Evolutionary conservation across 2,888 invertebrate species (phyloP), one percentile per base, ranked within the genome.

Genomic region (Agonopterix alstromeriana): DNA sequence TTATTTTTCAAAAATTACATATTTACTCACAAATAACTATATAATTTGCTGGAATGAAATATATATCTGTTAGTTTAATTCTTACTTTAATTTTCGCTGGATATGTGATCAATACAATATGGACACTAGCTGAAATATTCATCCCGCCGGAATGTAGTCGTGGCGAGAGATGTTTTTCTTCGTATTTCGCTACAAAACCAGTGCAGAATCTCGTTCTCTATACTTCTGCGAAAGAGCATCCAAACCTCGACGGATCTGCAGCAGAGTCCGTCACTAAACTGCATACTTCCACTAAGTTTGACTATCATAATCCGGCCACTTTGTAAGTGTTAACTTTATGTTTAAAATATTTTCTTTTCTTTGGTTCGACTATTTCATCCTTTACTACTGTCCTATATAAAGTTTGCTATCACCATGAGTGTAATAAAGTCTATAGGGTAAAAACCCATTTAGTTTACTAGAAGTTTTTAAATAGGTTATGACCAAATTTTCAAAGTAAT

Each of bases 81-180:
- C 62, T 94, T 56, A 90, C 91, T 50, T 82, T 91, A 64, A 73
- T 93, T 59, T 94, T 95, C 81, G 73, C 92, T 43, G 89, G 88
- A 10, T 95, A 95, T 73, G 92, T 95, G 51, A 77, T 90, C 38
- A 92, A 95, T 73, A 94, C 94, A 48, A 93, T 95, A 76, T 95
- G 94, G 90, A 92, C 92, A 60, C 85, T 95, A 73, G 92, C 92
- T 48, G 90, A 92, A 71, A 90, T 95, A 58, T 95, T 95, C 72
- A 91, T 92, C 51, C 91, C 92, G 38, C 93, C 94, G 17, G 80
- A 90, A 56, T 96, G 96, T 75, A 89, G 83, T 67, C 82, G 88
- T 65, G 90, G 90, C 70, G 90, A 92, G 60, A 73, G 77, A 59
- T 96, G 96, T 83, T 91, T 93, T 60, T 83, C 89, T 42, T 94